These are phyloP conservation scores for Greenwoodochromis staneri DNA, from an alignment of 2,113 vertebrate species.

Conservation along the genomic window DNA sequence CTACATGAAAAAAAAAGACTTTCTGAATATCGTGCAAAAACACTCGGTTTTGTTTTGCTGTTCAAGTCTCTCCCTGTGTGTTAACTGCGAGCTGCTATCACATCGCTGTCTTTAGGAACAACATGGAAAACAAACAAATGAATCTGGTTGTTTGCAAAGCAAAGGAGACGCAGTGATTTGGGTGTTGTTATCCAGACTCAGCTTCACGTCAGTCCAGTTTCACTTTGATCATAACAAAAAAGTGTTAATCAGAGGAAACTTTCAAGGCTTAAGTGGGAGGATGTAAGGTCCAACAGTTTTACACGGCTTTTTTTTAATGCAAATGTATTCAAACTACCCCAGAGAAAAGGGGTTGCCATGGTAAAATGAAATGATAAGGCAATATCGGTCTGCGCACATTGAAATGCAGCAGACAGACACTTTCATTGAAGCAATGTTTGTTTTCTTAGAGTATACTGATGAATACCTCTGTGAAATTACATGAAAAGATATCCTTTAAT, in stretches of 20 bases:
- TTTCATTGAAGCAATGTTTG: not conserved
- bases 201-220: constrained; percentile 8
- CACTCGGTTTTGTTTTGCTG: not conserved
- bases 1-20: not conserved
- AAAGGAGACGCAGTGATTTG: not conserved
- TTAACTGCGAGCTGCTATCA: not conserved
- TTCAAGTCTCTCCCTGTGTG: not conserved
- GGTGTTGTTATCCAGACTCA: not conserved
- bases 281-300: constrained; percentile 45
- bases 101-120: not conserved
- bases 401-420: not conserved
- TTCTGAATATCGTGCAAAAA: not conserved
- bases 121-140: not conserved
- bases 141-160: not conserved
- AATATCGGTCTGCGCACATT: not conserved
- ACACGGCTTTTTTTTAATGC: constrained; percentile 15
- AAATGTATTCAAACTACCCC: constrained; percentile 3
- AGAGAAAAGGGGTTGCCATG: constrained; percentile 26
- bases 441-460: not conserved
- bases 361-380: constrained; percentile 24
- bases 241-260: constrained; percentile 43
- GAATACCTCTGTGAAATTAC: not conserved
- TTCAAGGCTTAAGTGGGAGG: constrained; percentile 30
- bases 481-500: not conserved
- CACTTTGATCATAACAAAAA: constrained; percentile 39